phyloP scores from a whole-genome alignment of 2,888 invertebrate genomes.

The Mythimna albipuncta region DNA sequence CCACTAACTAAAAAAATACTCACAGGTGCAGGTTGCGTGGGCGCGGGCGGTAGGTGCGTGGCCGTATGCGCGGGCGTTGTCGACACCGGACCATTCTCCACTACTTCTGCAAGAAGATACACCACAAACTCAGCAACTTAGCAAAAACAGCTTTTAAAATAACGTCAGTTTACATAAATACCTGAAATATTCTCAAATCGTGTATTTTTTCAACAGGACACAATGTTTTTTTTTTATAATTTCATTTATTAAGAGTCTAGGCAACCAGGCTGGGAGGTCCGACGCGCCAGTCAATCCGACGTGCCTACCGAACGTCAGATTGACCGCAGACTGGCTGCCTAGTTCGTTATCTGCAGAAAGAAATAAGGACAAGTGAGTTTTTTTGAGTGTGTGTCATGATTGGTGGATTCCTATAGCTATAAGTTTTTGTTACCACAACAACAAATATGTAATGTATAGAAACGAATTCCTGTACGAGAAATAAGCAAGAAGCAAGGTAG shows the following conservation, averaged over 20 bases:
- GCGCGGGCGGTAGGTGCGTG: conserved; percentile 75
- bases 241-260: conserved; percentile 42
- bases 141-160: conserved; percentile 10
- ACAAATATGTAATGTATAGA: background rate
- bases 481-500: background rate
- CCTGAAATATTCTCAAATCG: conserved; percentile 50
- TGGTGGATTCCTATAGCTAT: background rate
- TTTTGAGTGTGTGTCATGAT: conserved; percentile 4
- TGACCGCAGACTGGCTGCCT: conserved; percentile 55
- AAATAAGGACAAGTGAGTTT: conserved; percentile 48
- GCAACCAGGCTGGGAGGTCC: conserved; percentile 50
- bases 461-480: background rate
- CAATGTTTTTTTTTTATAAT: conserved; percentile 39
- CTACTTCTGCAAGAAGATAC: conserved; percentile 83
- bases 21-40: conserved; percentile 77
- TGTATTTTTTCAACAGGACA: conserved; percentile 46
- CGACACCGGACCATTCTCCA: conserved; percentile 89
- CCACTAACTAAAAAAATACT: conserved; percentile 45
- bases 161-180: conserved; percentile 50
- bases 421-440: background rate
- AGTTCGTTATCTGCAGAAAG: conserved; percentile 54
- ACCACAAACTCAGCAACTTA: conserved; percentile 8
- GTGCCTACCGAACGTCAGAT: conserved; percentile 46
- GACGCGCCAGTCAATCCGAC: conserved; percentile 49
- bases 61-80: conserved; percentile 76